Base-by-base conservation (phyloP, 2,113 vertebrate species). In the Boleophthalmus pectinirostris region DNA sequence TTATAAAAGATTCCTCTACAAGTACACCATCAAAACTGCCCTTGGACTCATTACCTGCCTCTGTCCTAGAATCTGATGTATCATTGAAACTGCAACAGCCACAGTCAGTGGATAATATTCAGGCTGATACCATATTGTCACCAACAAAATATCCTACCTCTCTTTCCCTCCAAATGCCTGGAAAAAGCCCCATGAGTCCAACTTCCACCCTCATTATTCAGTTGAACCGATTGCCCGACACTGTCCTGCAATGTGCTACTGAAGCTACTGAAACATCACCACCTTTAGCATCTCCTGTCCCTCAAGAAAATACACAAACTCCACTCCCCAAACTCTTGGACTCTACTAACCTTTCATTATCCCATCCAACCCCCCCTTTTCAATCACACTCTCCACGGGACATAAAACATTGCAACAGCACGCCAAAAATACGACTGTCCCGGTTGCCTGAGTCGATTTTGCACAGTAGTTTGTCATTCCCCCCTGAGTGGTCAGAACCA, bases 21-120 rank as follows among this genome's bases (percentile, higher is more conserved):
- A 15, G 21, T 58, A 0, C 56, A 58, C 13, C 56, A 8, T 58
- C 56, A 6, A 86, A 83, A 85, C 85, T 85, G 74, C 85, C 68
- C 51, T 86, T 92, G 74, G 68, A 80, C 70, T 87, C 90, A 20
- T 83, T 93, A 72, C 90, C 92, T 51, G 85, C 82, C 61, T 87
- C 20, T 78, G 16, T 89, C 69, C 84, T 88, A 72, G 86, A 78
- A 79, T 78, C 87, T 65, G 57, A 79, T 71, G n/a, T 57, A 77
- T 63, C 0, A 70, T 9, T 43, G 38, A 43, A 43, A 43, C 8
- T 10, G 38, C 38, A 43, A 54, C 51, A 21, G 72, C 16, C 76
- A 18, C 64, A 38, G 21, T 77, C 57, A 72, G 35, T 72, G 81
- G 78, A 84, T 56, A 18, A 51, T 54, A 33, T 66, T 63, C 51